Percentiles rank a stretch among this genome's conserved stretches.
Conservation (phyloP, 2,888 invertebrate species). For the Ommatoiulus sabulosus region DNA sequence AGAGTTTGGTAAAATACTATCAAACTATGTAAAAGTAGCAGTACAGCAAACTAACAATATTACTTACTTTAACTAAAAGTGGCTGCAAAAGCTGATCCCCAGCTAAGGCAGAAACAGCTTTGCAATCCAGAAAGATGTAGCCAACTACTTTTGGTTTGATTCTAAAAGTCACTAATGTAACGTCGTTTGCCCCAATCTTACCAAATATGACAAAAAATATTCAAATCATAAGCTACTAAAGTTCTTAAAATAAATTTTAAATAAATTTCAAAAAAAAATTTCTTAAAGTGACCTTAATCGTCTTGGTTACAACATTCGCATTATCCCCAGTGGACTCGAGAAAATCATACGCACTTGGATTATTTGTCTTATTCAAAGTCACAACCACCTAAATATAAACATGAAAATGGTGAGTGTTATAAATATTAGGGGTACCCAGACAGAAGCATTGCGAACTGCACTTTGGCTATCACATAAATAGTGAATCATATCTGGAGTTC, state of each 20-base stretch:
- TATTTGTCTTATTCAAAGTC: not conserved
- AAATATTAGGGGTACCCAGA: too few species aligned
- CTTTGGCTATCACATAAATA: not conserved
- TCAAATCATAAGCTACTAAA: not conserved
- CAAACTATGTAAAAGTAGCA: too few species aligned
- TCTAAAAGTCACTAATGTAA: not conserved
- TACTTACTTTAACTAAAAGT: conserved; percentile 49
- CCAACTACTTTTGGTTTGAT: conserved; percentile 20
- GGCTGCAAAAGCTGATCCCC: not conserved
- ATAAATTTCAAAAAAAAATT: not conserved
- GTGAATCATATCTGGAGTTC: not conserved
- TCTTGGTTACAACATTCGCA: not conserved
- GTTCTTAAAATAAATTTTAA: not conserved
- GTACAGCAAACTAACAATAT: too few species aligned
- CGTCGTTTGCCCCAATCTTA: conserved; percentile 47
- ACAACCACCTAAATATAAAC: not conserved
- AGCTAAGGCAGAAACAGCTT: conserved; percentile 34
- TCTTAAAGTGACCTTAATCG: not conserved
- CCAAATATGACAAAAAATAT: not conserved
- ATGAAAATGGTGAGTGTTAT: not conserved
- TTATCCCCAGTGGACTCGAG: not conserved
- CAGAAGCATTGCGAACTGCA: too few species aligned
- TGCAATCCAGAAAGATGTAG: not conserved
- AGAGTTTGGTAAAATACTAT: too few species aligned
- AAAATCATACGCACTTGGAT: not conserved